These are phyloP conservation scores for Pipistrellus pygmaeus DNA, from an alignment of 2,797 vertebrate genomes.

Conservation along the genomic window DNA sequence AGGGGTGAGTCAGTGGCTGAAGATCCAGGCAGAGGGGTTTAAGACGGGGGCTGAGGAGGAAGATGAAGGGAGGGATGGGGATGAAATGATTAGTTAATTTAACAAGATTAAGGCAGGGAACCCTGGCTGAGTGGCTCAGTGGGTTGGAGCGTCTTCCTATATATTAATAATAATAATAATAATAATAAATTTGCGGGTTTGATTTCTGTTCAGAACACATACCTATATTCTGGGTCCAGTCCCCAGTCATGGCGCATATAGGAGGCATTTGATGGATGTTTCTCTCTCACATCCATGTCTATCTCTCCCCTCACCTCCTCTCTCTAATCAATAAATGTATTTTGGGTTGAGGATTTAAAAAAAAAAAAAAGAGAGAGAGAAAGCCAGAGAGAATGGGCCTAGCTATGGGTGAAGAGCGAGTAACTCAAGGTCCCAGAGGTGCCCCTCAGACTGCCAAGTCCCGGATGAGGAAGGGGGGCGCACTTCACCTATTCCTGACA, in stretches of 20 bases:
- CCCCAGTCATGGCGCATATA: not conserved
- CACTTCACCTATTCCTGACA: not conserved
- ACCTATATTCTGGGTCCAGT: not conserved
- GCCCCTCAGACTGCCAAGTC: not conserved
- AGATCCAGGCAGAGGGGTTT: not conserved
- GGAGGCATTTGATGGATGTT: not conserved
- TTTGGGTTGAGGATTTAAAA: not conserved
- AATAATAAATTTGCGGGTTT: not conserved
- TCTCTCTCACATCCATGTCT: not conserved
- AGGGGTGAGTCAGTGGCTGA: not conserved
- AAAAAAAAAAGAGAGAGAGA: not conserved
- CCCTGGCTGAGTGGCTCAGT: not conserved
- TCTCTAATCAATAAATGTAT: not conserved
- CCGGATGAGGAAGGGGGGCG: not conserved
- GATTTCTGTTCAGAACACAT: not conserved
- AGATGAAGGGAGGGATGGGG: not conserved
- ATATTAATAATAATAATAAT: too few species aligned
- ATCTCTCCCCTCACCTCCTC: not conserved
- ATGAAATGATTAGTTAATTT: not conserved
- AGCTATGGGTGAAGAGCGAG: not conserved
- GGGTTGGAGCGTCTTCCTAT: too few species aligned
- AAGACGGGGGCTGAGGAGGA: not conserved
- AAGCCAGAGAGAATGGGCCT: not conserved
- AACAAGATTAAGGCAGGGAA: not conserved
- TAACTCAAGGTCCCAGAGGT: not conserved